phyloP scores from a whole-genome alignment of 53 echinoderm and acorn worm species.

The Paelopatides confundens region DNA sequence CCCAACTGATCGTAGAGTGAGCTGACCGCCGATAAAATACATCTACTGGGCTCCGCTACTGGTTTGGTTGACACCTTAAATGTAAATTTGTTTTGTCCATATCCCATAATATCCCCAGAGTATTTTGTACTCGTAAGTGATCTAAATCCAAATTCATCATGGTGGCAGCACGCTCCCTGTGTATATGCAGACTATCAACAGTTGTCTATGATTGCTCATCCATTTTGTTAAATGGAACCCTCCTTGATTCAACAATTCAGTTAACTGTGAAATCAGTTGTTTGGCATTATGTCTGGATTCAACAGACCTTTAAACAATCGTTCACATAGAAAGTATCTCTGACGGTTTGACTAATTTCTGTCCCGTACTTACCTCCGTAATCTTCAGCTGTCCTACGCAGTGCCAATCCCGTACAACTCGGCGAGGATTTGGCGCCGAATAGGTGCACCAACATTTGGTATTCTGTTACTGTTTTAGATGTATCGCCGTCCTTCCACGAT shows the following conservation, averaged over 20 bases:
- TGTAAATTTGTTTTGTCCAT: background rate
- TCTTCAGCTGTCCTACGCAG: no score
- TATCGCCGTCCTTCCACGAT: background rate
- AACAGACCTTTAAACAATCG: slow-evolving; percentile 69
- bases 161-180: background rate
- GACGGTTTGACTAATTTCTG: background rate
- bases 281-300: background rate
- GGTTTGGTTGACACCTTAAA: background rate
- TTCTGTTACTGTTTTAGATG: background rate
- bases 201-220: slow-evolving; percentile 53
- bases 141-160: background rate
- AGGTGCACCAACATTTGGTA: slow-evolving; percentile 60
- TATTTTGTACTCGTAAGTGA: slow-evolving; percentile 19
- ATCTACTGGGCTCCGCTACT: background rate
- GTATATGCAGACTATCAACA: background rate
- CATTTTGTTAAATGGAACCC: slow-evolving; percentile 73
- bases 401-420: background rate
- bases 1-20: slow-evolving; percentile 1
- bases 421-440: slow-evolving; percentile 60
- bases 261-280: slow-evolving; percentile 4
- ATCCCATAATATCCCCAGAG: background rate
- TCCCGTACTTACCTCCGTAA: background rate
- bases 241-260: slow-evolving; percentile 28
- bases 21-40: background rate
- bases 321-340: slow-evolving; percentile 68